A percentile compares a stretch with the other conserved stretches of the same genome.
These are phyloP conservation scores for Herpailurus yagouaroundi DNA, from an alignment of 2,113 vertebrate genomes.

Conservation along the genomic window DNA sequence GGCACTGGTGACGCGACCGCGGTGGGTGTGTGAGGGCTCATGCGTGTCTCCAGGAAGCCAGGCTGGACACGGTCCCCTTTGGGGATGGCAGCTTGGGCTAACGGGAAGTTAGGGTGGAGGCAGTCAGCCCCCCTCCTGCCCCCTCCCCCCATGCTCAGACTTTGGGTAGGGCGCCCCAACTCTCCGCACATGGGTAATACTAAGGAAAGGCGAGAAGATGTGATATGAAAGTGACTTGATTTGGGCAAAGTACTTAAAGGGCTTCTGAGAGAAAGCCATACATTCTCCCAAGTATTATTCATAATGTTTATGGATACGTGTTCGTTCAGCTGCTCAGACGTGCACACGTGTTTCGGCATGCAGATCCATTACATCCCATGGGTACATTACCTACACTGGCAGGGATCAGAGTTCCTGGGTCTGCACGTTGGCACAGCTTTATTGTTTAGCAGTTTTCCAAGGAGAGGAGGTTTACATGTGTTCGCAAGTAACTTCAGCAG, in stretches of 20 bases:
- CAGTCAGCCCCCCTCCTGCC: neutral
- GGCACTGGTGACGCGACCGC: conserved; percentile 10
- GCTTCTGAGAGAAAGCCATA: conserved; percentile 59
- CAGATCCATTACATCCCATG: conserved; percentile 66
- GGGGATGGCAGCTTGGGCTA: neutral
- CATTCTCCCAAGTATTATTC: conserved; percentile 78
- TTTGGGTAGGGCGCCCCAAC: neutral
- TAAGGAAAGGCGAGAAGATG: neutral
- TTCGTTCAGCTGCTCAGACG: conserved; percentile 66
- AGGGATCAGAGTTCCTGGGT: conserved; percentile 4
- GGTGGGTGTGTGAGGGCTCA: conserved; percentile 59
- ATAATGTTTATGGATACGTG: conserved; percentile 75
- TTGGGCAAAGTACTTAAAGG: conserved; percentile 15
- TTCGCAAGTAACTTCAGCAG: neutral
- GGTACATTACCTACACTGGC: conserved; percentile 14
- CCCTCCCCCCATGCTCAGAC: neutral
- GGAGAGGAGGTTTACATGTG: conserved; percentile 1
- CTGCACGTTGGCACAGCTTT: conserved; percentile 28
- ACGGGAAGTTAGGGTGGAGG: neutral
- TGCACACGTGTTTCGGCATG: conserved; percentile 78
- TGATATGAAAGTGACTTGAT: conserved; percentile 29
- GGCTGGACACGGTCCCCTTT: neutral
- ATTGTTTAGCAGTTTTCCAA: conserved; percentile 28
- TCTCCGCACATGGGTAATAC: neutral
- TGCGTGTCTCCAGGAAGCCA: conserved; percentile 40